phyloP scores from a whole-genome alignment of 2,797 vertebrate genomes.

The Zenarchopterus dispar region DNA sequence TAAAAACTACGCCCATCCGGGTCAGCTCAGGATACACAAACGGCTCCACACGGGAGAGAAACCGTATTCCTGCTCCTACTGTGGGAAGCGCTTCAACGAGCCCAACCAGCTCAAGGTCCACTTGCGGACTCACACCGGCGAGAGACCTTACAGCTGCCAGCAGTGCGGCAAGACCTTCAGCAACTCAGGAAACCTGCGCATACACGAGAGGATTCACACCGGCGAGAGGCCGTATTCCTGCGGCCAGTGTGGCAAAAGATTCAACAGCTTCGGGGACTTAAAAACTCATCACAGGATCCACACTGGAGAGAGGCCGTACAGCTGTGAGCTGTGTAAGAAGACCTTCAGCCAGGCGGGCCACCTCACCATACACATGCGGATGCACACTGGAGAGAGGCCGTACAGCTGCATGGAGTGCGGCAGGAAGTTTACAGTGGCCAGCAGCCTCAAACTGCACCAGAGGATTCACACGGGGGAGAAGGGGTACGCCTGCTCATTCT shows the following conservation, averaged over 20 bases:
- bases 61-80: conserved; percentile 80
- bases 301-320: conserved; percentile 81
- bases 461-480: conserved; percentile 82
- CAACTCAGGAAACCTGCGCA: conserved; percentile 77
- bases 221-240: conserved; percentile 83
- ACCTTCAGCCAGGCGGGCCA: conserved; percentile 83
- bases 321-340: conserved; percentile 81
- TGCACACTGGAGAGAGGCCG: conserved; percentile 82
- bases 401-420: conserved; percentile 79
- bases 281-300: conserved; percentile 82
- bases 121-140: conserved; percentile 81
- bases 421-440: conserved; percentile 81
- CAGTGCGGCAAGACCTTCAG: conserved; percentile 80
- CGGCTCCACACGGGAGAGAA: conserved; percentile 86
- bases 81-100: conserved; percentile 79
- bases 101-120: conserved; percentile 84
- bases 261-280: conserved; percentile 79
- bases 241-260: conserved; percentile 80
- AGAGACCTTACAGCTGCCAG: conserved; percentile 79
- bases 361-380: conserved; percentile 84
- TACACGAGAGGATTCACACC: conserved; percentile 81
- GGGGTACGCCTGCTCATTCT: conserved; percentile 77
- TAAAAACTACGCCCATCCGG: conserved; percentile 78
- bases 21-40: conserved; percentile 83
- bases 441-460: conserved; percentile 83